Evolutionary conservation across 1,140 invertebrate genomes (phyloP), one percentile per base, ranked within the genome.

Genomic region (Hypothenemus hampei): DNA sequence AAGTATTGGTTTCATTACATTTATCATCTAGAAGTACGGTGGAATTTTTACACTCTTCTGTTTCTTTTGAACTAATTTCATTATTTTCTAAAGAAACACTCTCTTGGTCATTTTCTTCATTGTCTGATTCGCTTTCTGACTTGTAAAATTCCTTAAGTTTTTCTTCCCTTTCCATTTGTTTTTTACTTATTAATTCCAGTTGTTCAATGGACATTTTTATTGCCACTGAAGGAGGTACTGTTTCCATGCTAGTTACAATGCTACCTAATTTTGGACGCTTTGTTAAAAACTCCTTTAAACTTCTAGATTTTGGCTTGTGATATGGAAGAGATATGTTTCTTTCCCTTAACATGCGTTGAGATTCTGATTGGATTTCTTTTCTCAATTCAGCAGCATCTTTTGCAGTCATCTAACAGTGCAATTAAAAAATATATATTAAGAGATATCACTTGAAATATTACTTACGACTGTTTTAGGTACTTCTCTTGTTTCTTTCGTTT

Each of bases 281-380:
- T 51, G 74, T 72, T 0, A 89, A 77, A 77, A 80, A 91, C 72
- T 89, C 87, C 65, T 83, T 77, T 3, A 91, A 70, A 13, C 78
- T 81, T 33, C 82, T 73, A 58, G 85, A 80, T 62, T 84, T 85
- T 15, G 89, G 87, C 60, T 76, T 78, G 69, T 91, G 87, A 72
- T 91, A 91, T 1, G 89, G 88, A 10, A 91, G 65, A 35, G 79
- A 80, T 33, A 89, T 72, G 52, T 77, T 66, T 33, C 79, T 79
- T 71, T 89, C 85, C 64, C 87, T 70, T 1, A 85, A 59, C 72
- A 86, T 78, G 24, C 85, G 70, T 68, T 88, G 85, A 0, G 77
- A 78, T 67, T 78, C 78, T 67, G 76, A 77, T 60, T 75, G 74
- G 20, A 79, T 80, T 64, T 76, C 75, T 51, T 75, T 71, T 68